phyloP scores from a whole-genome alignment of 2,888 invertebrate species.

The Graphium colonna region DNA sequence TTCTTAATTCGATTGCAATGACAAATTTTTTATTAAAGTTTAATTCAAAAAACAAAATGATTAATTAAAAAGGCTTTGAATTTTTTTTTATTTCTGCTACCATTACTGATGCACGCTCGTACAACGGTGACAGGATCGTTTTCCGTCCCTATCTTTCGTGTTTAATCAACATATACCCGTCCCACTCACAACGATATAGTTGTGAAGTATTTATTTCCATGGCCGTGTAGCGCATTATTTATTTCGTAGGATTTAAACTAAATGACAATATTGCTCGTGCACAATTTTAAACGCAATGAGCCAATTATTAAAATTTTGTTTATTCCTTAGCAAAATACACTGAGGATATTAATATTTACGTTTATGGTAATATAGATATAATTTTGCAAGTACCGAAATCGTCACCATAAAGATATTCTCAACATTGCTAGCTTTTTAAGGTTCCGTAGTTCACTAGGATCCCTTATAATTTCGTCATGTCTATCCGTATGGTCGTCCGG shows the following conservation, averaged over 20 bases:
- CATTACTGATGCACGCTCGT: conserved; percentile 57
- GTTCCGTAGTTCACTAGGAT: too few species aligned
- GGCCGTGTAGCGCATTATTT: conserved; percentile 31
- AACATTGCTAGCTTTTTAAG: too few species aligned
- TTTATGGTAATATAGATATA: too few species aligned
- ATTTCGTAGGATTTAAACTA: conserved; percentile 28
- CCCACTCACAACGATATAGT: conserved; percentile 34
- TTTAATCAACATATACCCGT: conserved; percentile 29
- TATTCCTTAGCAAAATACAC: background rate
- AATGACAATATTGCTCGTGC: conserved; percentile 9
- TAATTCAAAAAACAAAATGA: too few species aligned
- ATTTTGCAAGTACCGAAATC: too few species aligned
- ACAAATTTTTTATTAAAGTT: too few species aligned
- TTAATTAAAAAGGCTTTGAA: too few species aligned
- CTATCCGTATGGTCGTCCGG: too few species aligned
- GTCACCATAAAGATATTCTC: too few species aligned
- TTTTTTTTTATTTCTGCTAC: conserved; percentile 35
- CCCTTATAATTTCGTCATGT: too few species aligned
- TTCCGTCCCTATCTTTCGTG: conserved; percentile 38
- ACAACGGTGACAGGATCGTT: conserved; percentile 49
- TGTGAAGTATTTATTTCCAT: conserved; percentile 29
- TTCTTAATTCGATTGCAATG: too few species aligned
- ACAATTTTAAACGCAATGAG: conserved; percentile 19
- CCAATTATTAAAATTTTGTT: conserved; percentile 2
- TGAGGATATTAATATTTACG: background rate